Percentiles rank a stretch among this genome's conserved stretches.
Conservation (phyloP, 2,113 vertebrate species). For the Halichoerus grypus region DNA sequence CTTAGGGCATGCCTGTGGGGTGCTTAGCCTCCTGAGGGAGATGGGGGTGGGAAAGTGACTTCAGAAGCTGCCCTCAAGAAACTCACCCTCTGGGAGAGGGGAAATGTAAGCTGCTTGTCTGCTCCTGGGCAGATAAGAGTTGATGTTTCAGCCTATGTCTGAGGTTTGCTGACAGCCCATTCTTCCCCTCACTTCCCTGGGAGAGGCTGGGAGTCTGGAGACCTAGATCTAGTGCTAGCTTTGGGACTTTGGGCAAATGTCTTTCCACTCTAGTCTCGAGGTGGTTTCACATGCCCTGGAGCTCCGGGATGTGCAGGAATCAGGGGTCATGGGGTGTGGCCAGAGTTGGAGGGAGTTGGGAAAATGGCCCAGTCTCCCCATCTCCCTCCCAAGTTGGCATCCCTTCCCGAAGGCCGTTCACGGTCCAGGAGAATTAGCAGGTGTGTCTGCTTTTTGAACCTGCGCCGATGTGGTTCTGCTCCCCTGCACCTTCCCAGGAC, state of each 20-base stretch:
- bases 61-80: not conserved
- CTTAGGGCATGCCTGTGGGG: not conserved
- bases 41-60: not conserved
- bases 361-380: accelerated
- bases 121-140: not conserved
- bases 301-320: not conserved
- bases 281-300: not conserved
- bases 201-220: not conserved
- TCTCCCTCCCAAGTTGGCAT: accelerated
- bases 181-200: too few relatives aligned
- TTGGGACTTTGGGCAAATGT: not conserved
- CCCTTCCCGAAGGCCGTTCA: not conserved
- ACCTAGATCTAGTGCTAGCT: not conserved
- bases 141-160: not conserved
- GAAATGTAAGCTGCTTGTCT: accelerated
- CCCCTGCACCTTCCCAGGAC: constrained; percentile 89
- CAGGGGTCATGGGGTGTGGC: not conserved
- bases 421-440: not conserved
- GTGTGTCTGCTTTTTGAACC: not conserved
- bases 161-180: not conserved
- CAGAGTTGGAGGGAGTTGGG: not conserved
- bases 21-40: accelerated
- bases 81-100: accelerated
- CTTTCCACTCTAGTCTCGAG: not conserved
- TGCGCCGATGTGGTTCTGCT: constrained; percentile 58